Conservation (phyloP, 2,797 vertebrate genomes). For the Podargus strigoides region DNA sequence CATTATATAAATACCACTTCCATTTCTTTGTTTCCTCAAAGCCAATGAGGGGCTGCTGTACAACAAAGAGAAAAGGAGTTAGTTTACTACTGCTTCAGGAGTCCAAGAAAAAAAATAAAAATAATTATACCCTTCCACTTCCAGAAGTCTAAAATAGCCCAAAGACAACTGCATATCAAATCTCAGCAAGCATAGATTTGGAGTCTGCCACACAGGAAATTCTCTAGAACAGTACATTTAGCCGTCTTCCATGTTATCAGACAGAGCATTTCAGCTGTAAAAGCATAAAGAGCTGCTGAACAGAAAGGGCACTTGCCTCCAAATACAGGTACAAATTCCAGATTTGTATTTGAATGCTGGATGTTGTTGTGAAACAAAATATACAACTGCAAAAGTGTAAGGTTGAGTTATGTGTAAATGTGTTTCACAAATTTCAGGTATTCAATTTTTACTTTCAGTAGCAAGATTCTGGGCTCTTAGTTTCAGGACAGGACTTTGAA, state of each 20-base stretch:
- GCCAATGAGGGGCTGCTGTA: background rate
- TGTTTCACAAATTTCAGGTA: conserved; percentile 42
- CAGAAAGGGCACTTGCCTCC: conserved; percentile 27
- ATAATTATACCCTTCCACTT: background rate
- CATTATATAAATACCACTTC: background rate
- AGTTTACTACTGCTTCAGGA: background rate
- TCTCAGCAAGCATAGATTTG: background rate
- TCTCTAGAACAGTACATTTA: background rate
- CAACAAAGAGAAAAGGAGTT: background rate
- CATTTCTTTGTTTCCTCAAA: background rate
- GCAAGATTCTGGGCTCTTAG: conserved; percentile 58
- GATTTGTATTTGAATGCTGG: background rate
- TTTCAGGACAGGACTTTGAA: conserved; percentile 64
- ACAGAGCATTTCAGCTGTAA: conserved; percentile 24
- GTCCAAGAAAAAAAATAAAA: background rate
- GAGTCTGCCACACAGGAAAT: background rate
- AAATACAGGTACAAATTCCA: background rate
- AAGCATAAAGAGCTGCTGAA: conserved; percentile 36
- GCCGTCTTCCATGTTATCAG: background rate
- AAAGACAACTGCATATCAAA: background rate
- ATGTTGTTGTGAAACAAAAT: background rate
- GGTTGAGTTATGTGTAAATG: conserved; percentile 16
- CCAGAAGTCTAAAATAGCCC: conserved; percentile 15
- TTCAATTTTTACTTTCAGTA: conserved; percentile 52
- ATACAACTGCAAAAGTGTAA: conserved; percentile 28